phyloP scores from a whole-genome alignment of 2,888 invertebrate species.

The Stenodera caucasica region DNA sequence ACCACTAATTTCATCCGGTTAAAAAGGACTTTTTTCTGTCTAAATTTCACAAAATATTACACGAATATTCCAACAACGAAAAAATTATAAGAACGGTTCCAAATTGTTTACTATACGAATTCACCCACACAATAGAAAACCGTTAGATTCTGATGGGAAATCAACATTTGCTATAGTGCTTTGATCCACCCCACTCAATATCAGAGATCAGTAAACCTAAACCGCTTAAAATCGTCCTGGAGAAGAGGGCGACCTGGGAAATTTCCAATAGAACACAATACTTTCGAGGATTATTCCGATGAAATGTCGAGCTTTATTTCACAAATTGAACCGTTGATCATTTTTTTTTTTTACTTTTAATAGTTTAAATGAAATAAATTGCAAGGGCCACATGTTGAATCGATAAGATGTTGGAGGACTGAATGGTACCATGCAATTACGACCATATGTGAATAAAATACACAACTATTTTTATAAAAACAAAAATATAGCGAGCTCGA shows the following conservation, averaged over 20 bases:
- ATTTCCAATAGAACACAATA: neutral
- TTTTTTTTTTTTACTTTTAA: neutral
- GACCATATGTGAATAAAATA: constrained; percentile 50
- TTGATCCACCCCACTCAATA: constrained; percentile 9
- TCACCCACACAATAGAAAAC: constrained; percentile 27
- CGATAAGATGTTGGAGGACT: neutral
- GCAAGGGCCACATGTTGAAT: neutral
- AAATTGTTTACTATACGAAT: neutral
- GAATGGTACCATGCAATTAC: constrained; percentile 45
- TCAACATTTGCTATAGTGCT: constrained; percentile 6
- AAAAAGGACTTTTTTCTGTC: neutral
- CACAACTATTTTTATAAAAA: constrained; percentile 51
- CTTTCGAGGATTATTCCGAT: neutral
- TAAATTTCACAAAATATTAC: neutral
- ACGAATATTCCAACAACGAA: neutral
- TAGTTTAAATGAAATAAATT: neutral
- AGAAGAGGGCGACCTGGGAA: neutral
- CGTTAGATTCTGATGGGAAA: constrained; percentile 22
- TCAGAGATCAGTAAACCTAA: constrained; percentile 2
- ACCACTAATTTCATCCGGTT: constrained; percentile 12
- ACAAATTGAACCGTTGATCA: neutral
- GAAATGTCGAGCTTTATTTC: neutral
- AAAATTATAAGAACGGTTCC: no score
- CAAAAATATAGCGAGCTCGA: constrained; percentile 46
- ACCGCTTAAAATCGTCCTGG: neutral